Conservation (phyloP, 2,888 invertebrate genomes). For the Sinelater perroti region DNA sequence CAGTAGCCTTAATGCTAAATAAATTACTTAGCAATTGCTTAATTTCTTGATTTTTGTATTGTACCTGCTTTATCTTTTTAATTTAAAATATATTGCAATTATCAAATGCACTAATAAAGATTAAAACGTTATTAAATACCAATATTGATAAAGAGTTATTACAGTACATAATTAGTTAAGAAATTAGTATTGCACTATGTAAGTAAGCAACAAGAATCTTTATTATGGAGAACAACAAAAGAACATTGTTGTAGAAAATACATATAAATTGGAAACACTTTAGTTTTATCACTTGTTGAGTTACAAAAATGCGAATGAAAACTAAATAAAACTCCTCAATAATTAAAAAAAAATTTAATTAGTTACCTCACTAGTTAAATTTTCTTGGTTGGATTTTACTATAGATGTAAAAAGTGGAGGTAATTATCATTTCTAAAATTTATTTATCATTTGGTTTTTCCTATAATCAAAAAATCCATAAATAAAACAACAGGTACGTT, state of each 20-base stretch:
- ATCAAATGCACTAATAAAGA: constrained; percentile 24
- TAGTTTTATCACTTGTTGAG: constrained; percentile 40
- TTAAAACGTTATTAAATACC: constrained; percentile 8
- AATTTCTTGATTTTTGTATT: too few relatives aligned
- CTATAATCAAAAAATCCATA: too few relatives aligned
- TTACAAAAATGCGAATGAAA: constrained; percentile 4
- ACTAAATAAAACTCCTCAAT: constrained; percentile 16
- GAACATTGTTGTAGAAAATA: constrained; percentile 19
- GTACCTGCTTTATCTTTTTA: too few relatives aligned
- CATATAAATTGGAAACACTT: constrained; percentile 41
- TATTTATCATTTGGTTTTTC: too few relatives aligned
- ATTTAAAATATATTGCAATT: constrained; percentile 27
- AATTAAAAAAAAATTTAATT: too few relatives aligned
- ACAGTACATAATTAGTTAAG: background rate
- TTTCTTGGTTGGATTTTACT: too few relatives aligned
- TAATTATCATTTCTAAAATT: too few relatives aligned
- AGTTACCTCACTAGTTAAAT: too few relatives aligned
- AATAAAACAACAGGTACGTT: too few relatives aligned
- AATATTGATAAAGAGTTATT: background rate
- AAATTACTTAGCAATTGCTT: too few relatives aligned
- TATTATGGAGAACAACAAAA: constrained; percentile 4
- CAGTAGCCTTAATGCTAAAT: too few relatives aligned
- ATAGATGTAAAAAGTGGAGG: too few relatives aligned
- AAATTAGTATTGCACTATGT: background rate
- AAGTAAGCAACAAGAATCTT: background rate